Percentiles rank a stretch among this genome's conserved stretches.
Conservation (phyloP, 2,888 invertebrate species). For the Seira ritae region DNA sequence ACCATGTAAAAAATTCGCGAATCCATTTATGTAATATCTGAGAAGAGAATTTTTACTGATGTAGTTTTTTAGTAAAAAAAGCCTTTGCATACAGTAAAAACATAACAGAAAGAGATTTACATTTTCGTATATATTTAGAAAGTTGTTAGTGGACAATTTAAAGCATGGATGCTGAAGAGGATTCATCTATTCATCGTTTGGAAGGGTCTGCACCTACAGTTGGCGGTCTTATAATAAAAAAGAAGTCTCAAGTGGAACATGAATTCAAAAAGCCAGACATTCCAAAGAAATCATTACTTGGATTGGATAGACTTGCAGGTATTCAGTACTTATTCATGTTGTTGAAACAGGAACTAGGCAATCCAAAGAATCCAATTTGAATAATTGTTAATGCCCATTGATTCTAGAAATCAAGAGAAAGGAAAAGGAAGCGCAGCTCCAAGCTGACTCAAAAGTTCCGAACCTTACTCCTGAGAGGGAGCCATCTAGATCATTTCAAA, state of each 20-base stretch:
- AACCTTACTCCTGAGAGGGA: constrained; percentile 69
- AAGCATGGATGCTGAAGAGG: constrained; percentile 76
- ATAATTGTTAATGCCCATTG: too few relatives aligned
- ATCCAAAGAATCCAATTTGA: too few relatives aligned
- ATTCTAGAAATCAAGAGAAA: constrained; percentile 75
- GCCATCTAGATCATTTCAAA: constrained; percentile 55
- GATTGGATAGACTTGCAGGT: constrained; percentile 89
- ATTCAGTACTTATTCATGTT: constrained; percentile 31
- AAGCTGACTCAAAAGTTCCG: constrained; percentile 74
- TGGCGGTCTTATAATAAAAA: constrained; percentile 85
- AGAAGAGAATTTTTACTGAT: too few relatives aligned
- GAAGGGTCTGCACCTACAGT: constrained; percentile 82
- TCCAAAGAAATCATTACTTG: constrained; percentile 84
- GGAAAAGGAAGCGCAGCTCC: constrained; percentile 74
- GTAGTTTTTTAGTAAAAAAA: too few relatives aligned
- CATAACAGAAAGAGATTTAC: too few relatives aligned
- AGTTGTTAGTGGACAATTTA: too few relatives aligned
- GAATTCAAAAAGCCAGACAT: constrained; percentile 82
- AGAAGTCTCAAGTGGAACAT: constrained; percentile 78
- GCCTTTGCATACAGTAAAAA: too few relatives aligned
- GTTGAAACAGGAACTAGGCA: too few relatives aligned
- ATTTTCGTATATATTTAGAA: too few relatives aligned
- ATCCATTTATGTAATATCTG: too few relatives aligned
- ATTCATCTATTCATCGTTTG: constrained; percentile 82
- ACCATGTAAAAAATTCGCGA: too few relatives aligned